Evolutionary conservation across 2,797 vertebrate species (phyloP), one percentile per base, ranked within the genome.

Genomic region (Pogonophryne albipinna): DNA sequence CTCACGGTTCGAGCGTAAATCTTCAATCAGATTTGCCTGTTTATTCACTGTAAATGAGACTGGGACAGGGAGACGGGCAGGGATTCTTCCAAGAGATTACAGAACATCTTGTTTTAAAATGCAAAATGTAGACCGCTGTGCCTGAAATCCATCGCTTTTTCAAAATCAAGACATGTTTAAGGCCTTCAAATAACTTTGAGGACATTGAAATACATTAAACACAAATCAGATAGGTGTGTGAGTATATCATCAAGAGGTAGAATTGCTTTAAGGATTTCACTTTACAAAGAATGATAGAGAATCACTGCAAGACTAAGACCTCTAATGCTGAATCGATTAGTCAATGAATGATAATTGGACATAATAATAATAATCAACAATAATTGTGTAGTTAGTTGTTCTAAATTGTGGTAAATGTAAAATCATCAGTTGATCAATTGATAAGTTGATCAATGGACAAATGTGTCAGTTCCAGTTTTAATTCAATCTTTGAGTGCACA

Each of bases 41-140:
- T 87, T 81, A 76, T 86, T 85, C 78, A 74, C 75, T 75, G 77
- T 83, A 79, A 83, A 86, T 85, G 75, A 85, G 85, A 68, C 69
- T 55, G 76, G 71, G 80, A 75, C 56, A 17, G 47, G 13, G 76
- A 68, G 67, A 65, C 50, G 23, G 61, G 59, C 44, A n/a, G 42
- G 23, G 62, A 72, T 70, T 75, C 71, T 56, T 77, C 45, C 20
- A 27, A 60, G 49, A 83, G 76, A 79, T 60, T 59, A 80, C 56
- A 69, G 38, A 50, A 78, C 59, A 73, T 59, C 2, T 13, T 61
- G 71, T 81, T 79, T 78, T 50, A 46, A 73, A 85, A 69, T 56
- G 51, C 63, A 51, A 63, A 58, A 52, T 65, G 47, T 49, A 56
- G 50, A 74, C 47, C 51, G 55, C 23, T 49, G 9, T 13, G 66